Conservation (phyloP, 1,140 invertebrate species). For the Papilio helenus region DNA sequence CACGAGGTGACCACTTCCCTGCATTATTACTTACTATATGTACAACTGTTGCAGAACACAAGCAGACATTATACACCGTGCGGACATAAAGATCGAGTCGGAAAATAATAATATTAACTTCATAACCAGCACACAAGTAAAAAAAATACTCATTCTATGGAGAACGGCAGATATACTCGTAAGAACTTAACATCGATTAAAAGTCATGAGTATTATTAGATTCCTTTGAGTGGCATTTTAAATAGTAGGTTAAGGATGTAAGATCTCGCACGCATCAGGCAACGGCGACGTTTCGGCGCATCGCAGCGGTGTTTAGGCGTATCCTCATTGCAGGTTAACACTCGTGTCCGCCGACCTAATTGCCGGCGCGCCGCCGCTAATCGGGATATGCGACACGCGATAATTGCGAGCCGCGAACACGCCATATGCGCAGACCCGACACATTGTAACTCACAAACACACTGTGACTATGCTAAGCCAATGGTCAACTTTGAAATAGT, state of each 20-base stretch:
- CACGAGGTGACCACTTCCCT: constrained; percentile 57
- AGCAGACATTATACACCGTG: not conserved
- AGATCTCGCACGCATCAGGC: constrained; percentile 55
- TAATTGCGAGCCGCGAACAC: constrained; percentile 72
- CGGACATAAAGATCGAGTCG: not conserved
- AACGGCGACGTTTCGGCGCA: constrained; percentile 61
- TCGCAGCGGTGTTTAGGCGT: constrained; percentile 76
- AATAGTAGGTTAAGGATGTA: constrained; percentile 57
- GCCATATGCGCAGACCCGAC: constrained; percentile 46
- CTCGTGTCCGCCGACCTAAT: constrained; percentile 81
- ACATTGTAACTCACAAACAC: constrained; percentile 39
- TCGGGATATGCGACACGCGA: constrained; percentile 80
- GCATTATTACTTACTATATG: not conserved
- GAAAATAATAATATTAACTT: not conserved
- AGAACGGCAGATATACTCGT: not conserved
- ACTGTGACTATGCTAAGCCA: not conserved
- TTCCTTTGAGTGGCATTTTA: constrained; percentile 49
- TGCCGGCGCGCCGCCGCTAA: constrained; percentile 75
- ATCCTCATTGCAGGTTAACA: constrained; percentile 81
- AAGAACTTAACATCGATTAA: constrained; percentile 21
- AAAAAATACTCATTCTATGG: not conserved
- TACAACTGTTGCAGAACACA: not conserved
- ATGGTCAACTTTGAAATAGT: not conserved
- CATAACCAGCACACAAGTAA: not conserved
- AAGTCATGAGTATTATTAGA: not conserved